Evolutionary conservation across 2,888 invertebrate species (phyloP).

Genomic region (Lithosia quadra): DNA sequence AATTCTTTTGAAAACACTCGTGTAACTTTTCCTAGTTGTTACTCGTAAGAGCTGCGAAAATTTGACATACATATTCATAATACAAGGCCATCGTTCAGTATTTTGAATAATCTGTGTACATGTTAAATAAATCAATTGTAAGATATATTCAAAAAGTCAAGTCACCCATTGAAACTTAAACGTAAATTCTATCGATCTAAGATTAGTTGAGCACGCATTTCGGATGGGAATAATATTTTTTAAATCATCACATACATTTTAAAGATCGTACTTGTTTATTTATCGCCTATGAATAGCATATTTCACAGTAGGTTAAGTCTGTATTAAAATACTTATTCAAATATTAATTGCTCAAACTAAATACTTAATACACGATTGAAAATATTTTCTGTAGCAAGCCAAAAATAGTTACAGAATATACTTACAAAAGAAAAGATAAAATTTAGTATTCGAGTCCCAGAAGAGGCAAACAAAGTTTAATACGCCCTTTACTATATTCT

Average conservation of each 20-base stretch:
- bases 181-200: neutral
- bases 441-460: neutral
- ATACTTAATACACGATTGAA: neutral
- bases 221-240: neutral
- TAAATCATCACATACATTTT: neutral
- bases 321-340: too few species aligned
- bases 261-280: too few species aligned
- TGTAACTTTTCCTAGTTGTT: constrained; percentile 12
- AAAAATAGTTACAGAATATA: neutral
- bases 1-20: constrained; percentile 18
- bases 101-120: neutral
- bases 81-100: neutral
- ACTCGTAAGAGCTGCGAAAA: constrained; percentile 4
- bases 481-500: constrained; percentile 14
- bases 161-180: neutral
- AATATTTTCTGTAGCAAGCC: neutral
- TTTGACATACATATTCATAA: constrained; percentile 10
- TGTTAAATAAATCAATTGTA: constrained; percentile 6
- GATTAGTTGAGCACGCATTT: neutral
- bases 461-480: neutral
- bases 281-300: too few species aligned
- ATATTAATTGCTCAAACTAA: too few species aligned
- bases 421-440: neutral
- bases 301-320: too few species aligned
- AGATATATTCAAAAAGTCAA: neutral